These are phyloP conservation scores for Spizaetus ornatus DNA, from an alignment of 2,113 vertebrate genomes.

Conservation along the genomic window DNA sequence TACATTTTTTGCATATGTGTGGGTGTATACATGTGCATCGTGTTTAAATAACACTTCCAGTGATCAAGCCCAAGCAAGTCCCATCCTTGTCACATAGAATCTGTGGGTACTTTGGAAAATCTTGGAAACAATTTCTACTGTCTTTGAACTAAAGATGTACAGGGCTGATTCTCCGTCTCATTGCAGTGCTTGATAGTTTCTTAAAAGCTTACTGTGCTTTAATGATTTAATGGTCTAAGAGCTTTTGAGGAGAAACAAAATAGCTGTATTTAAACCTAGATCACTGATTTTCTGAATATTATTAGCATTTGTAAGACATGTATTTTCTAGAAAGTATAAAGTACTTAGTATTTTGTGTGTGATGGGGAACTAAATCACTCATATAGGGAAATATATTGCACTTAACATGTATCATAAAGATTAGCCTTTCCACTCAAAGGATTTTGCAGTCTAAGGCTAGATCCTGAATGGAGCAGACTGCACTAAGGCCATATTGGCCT, in stretches of 20 bases:
- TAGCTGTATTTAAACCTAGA: neutral
- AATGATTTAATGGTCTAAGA: neutral
- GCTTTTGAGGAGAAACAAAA: neutral
- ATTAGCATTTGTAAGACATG: neutral
- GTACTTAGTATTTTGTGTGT: neutral
- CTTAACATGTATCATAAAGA: neutral
- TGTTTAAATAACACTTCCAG: neutral
- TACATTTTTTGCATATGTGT: neutral
- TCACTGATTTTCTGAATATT: neutral
- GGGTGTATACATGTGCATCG: neutral
- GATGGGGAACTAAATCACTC: neutral
- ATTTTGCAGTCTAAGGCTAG: neutral
- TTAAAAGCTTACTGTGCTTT: neutral
- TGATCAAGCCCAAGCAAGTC: neutral
- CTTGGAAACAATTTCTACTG: neutral
- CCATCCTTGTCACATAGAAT: neutral
- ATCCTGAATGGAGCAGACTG: neutral
- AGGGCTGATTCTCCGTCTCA: neutral
- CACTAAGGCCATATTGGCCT: neutral
- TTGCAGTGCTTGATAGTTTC: neutral
- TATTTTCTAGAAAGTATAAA: neutral
- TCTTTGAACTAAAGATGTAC: neutral
- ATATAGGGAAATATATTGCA: neutral
- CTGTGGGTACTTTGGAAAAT: neutral
- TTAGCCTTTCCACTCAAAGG: neutral